phyloP scores from a whole-genome alignment of 1,140 invertebrate genomes.

The Atta cephalotes region DNA sequence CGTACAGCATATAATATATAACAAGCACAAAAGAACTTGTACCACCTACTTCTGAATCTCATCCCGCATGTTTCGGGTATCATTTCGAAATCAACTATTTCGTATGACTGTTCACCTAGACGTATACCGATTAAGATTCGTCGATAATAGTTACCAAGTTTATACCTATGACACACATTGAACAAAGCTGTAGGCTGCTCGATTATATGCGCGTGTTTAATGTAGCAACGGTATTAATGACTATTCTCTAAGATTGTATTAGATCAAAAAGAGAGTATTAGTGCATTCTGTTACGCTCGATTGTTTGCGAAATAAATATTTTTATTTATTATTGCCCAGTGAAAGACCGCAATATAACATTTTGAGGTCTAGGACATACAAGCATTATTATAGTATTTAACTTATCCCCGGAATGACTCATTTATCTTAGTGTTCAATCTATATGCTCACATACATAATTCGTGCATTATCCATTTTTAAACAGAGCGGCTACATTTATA shows the following conservation, averaged over 20 bases:
- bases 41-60: conserved; percentile 82
- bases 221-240: conserved; percentile 56
- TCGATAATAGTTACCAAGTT: conserved; percentile 82
- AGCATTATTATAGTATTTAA: conserved; percentile 12
- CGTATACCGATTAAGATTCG: conserved; percentile 78
- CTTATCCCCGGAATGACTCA: neutral
- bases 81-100: conserved; percentile 77
- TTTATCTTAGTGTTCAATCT: conserved; percentile 28
- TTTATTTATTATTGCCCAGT: conserved; percentile 35
- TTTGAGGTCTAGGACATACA: neutral
- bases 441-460: neutral
- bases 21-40: conserved; percentile 80
- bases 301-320: conserved; percentile 71
- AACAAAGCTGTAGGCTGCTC: conserved; percentile 64
- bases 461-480: neutral
- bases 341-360: neutral
- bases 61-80: conserved; percentile 82
- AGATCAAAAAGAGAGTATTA: conserved; percentile 82
- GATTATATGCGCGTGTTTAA: conserved; percentile 48
- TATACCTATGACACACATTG: conserved; percentile 80
- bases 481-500: neutral
- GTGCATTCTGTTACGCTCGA: conserved; percentile 76
- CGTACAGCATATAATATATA: conserved; percentile 71
- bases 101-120: conserved; percentile 81
- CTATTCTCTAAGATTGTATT: conserved; percentile 84